Evolutionary conservation across 2,888 invertebrate genomes (phyloP), one percentile per base, ranked within the genome.

Genomic region (Dichetophora obliterata): DNA sequence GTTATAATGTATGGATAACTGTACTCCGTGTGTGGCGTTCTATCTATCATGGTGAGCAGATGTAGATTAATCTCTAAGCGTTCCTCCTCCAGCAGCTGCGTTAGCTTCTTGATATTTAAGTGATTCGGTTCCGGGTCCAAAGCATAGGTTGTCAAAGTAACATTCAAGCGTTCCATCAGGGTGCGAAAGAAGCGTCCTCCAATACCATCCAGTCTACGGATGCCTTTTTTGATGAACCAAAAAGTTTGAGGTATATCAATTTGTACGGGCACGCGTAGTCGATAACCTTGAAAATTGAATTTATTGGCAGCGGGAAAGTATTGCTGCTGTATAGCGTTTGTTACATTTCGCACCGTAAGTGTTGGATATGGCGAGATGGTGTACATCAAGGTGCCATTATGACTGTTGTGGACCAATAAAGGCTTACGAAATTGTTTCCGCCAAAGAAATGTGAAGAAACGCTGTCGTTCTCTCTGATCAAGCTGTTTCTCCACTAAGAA

Each of bases 1-100:
- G 68, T 59, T 24, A 48, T 22, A 3, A 14, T 1, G 16, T 19
- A 59, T 3, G 68, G 68, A 59, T 75, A 75, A 43, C 68, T 68
- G n/a, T 43, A 43, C 5, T 43, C 37, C 3, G 69, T 37, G 43
- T 43, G 48, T 3, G 61, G 43, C 27, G 54, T 70, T 11, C 43
- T 43, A 24, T 3, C 57, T 14, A 19, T 14, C 9, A n/a, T 37
- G 22, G 34, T 34, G 22, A 9, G 19, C 31, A 57, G n/a, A n/a
- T 57, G 57, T 14, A 69, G 68, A n/a, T 68, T 75, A 5, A 75
- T 75, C n/a, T 75, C 75, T n/a, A 68, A 37, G n/a, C 43, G 22
- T 24, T 37, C 75, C 19, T 24, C 16, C 24, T 31, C 3, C n/a
- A 75, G 16, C 27, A 75, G 24, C 5, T 68, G 24, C 22, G 19